Percentiles rank a stretch among this genome's conserved stretches.
phyloP scores from a whole-genome alignment of 2,797 vertebrate genomes.

The Centroberyx gerrardi region DNA sequence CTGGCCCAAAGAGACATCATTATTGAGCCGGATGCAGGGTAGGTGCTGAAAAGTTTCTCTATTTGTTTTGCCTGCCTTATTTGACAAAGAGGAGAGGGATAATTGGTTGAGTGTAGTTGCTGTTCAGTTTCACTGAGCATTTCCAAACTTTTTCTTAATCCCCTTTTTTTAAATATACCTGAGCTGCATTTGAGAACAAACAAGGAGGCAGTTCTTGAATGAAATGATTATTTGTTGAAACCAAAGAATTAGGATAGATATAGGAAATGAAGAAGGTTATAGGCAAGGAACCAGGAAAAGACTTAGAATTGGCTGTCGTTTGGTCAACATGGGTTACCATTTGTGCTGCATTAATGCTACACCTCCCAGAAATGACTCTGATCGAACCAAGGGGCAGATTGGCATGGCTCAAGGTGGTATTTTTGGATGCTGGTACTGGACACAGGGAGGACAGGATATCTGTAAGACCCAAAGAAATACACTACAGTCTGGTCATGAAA shows the following conservation, averaged over 20 bases:
- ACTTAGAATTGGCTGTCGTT: neutral
- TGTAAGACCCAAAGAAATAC: too few species aligned
- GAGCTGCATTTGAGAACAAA: neutral
- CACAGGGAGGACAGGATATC: too few species aligned
- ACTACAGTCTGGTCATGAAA: too few species aligned
- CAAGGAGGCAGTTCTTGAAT: neutral
- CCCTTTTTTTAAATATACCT: neutral
- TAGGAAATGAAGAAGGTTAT: slow-evolving; percentile 71
- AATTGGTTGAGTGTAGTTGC: neutral
- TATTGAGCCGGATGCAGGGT: neutral
- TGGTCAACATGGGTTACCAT: neutral
- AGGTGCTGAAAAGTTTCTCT: neutral
- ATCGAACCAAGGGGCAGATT: neutral
- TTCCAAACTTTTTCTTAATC: neutral
- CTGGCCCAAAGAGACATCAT: slow-evolving; percentile 8
- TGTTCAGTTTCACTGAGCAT: neutral
- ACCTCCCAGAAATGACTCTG: too few species aligned
- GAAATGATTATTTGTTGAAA: neutral
- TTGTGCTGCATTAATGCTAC: neutral
- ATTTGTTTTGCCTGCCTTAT: slow-evolving; percentile 3
- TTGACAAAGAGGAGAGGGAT: slow-evolving; percentile 7
- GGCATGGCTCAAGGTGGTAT: too few species aligned
- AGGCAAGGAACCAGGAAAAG: neutral
- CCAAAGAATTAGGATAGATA: slow-evolving; percentile 85
- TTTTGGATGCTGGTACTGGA: too few species aligned